A percentile compares a stretch with the other conserved stretches of the same genome.
Conservation (phyloP, 1,140 invertebrate genomes). For the Drosophila takahashii region DNA sequence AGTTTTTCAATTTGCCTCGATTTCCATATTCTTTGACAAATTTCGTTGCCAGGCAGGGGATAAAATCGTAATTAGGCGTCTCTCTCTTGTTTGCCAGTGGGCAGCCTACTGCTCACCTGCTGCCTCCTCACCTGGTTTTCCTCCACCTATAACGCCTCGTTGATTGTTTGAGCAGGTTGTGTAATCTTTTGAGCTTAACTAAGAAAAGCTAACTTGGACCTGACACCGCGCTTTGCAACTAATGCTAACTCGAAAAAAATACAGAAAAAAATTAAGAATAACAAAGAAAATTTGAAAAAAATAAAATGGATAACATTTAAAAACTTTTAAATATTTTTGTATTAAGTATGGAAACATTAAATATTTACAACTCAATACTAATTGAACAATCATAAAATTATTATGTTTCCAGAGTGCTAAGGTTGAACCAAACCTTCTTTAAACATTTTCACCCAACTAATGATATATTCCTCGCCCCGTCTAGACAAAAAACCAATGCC, state of each 20-base stretch:
- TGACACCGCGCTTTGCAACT: constrained; percentile 43
- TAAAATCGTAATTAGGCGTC: constrained; percentile 53
- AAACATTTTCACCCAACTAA: constrained; percentile 20
- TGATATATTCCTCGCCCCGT: constrained; percentile 24
- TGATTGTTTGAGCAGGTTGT: constrained; percentile 37
- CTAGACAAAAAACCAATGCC: constrained; percentile 42
- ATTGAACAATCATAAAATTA: background rate
- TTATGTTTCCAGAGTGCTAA: background rate
- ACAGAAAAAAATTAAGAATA: background rate
- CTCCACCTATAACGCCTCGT: constrained; percentile 33
- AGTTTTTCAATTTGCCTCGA: constrained; percentile 39
- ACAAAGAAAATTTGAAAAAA: background rate
- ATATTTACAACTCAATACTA: background rate
- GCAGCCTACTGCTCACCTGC: constrained; percentile 25
- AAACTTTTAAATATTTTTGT: too few species aligned
- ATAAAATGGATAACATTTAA: too few species aligned
- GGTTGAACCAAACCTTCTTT: background rate
- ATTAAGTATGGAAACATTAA: background rate
- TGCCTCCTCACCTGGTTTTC: constrained; percentile 14
- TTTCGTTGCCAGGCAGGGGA: constrained; percentile 11
- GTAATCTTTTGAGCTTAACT: constrained; percentile 31
- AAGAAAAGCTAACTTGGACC: constrained; percentile 28
- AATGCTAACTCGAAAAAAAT: constrained; percentile 22
- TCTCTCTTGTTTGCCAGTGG: constrained; percentile 42
- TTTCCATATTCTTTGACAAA: constrained; percentile 41